A percentile compares a stretch with the other conserved stretches of the same genome.
Conservation (phyloP, 2,888 invertebrate species). For the Sminthurinus aureus region DNA sequence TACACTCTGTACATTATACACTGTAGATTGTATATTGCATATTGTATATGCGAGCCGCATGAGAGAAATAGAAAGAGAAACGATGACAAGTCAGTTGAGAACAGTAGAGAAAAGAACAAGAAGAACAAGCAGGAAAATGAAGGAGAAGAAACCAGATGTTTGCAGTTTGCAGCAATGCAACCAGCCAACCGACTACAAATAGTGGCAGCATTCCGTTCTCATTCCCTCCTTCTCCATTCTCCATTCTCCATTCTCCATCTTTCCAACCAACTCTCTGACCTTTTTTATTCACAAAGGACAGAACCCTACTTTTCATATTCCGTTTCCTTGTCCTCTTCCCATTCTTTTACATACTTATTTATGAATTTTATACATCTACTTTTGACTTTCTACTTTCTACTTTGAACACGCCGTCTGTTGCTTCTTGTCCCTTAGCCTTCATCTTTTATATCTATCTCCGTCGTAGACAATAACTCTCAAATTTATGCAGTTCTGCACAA, state of each 20-base stretch:
- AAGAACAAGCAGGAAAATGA: no score
- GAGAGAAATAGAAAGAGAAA: neutral
- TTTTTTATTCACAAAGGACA: neutral
- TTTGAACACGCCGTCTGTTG: no score
- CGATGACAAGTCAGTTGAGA: slow-evolving; percentile 8
- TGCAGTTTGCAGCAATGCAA: neutral
- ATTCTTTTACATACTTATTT: no score
- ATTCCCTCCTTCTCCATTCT: neutral
- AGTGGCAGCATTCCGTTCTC: slow-evolving; percentile 7
- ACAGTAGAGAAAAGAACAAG: no score
- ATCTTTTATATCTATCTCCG: no score
- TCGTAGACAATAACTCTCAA: no score
- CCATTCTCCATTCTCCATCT: slow-evolving; percentile 1
- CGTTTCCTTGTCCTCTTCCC: no score
- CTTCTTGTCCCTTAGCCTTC: no score
- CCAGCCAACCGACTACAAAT: neutral
- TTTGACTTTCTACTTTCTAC: no score
- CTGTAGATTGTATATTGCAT: no score
- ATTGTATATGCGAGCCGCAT: neutral
- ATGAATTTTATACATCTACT: no score
- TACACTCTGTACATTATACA: neutral
- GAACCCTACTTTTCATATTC: neutral
- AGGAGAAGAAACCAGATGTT: slow-evolving; percentile 7
- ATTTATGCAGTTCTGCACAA: no score
- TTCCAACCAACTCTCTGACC: neutral